Percentiles rank a stretch among this genome's conserved stretches.
Conservation (phyloP, 2,113 vertebrate species). For the Dicentrarchus labrax region DNA sequence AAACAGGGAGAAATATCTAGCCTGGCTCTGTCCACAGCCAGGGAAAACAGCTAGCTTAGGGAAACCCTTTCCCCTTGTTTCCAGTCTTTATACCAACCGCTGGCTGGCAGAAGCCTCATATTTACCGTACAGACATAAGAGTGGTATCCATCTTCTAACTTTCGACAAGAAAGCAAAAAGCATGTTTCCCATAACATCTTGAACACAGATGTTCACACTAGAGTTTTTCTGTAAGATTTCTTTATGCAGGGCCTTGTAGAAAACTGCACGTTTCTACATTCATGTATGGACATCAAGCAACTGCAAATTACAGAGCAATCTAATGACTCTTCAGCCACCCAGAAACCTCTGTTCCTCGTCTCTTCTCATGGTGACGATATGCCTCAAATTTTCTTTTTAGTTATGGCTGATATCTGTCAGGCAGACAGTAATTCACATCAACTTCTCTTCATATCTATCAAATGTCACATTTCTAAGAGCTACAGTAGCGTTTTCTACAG, state of each 20-base stretch:
- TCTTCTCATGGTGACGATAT: neutral
- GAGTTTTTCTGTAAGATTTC: neutral
- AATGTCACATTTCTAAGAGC: constrained; percentile 74
- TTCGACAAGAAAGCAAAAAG: neutral
- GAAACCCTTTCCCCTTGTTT: neutral
- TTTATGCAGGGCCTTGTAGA: neutral
- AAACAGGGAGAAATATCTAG: neutral
- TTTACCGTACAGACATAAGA: neutral
- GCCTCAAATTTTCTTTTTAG: constrained; percentile 17
- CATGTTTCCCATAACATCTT: constrained; percentile 4
- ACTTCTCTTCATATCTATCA: constrained; percentile 56
- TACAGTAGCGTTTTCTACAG: constrained; percentile 75
- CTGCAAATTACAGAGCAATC: constrained; percentile 17
- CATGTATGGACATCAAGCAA: constrained; percentile 5
- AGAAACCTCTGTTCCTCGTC: constrained; percentile 14
- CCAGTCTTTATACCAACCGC: neutral
- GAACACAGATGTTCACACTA: neutral
- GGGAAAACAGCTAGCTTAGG: neutral
- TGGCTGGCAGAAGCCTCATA: neutral
- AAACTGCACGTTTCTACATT: neutral
- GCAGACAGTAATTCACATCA: constrained; percentile 48
- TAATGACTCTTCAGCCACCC: constrained; percentile 22
- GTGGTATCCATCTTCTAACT: neutral
- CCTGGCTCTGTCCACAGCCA: neutral
- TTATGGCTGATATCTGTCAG: constrained; percentile 43